A percentile compares a stretch with the other conserved stretches of the same genome.
Conservation (phyloP, 2,797 vertebrate genomes). For the Lacerta agilis region DNA sequence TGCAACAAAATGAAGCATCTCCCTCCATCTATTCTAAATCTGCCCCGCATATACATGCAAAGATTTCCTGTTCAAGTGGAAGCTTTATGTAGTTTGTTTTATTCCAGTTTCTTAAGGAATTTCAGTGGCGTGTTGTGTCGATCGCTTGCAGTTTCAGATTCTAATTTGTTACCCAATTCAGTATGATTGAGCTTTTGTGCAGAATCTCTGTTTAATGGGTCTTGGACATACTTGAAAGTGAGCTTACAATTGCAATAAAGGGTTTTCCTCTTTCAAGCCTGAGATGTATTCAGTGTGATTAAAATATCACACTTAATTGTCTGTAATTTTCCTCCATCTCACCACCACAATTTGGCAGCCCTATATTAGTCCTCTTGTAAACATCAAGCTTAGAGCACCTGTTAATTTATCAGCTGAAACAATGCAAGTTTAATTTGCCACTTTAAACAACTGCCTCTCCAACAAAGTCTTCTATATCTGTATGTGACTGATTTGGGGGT, state of each 20-base stretch:
- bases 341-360: conserved; percentile 17
- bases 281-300: conserved; percentile 26
- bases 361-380: conserved; percentile 31
- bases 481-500: neutral
- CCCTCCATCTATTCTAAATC: neutral
- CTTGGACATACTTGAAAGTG: conserved; percentile 32
- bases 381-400: conserved; percentile 16
- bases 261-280: conserved; percentile 13
- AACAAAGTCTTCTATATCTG: neutral
- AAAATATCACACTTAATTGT: conserved; percentile 43
- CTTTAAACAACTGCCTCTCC: conserved; percentile 2
- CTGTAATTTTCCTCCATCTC: conserved; percentile 27
- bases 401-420: conserved; percentile 27
- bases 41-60: neutral
- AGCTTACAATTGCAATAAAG: conserved; percentile 16
- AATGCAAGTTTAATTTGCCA: conserved; percentile 6
- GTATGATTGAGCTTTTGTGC: conserved; percentile 18
- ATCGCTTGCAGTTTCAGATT: conserved; percentile 39
- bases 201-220: conserved; percentile 18
- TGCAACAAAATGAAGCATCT: neutral
- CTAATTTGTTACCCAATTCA: conserved; percentile 26
- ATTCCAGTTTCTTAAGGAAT: conserved; percentile 40
- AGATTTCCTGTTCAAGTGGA: conserved; percentile 11
- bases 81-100: conserved; percentile 37
- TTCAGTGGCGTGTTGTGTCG: conserved; percentile 31